These are phyloP conservation scores for Microtus ochrogaster DNA, from an alignment of 2,113 vertebrate species.

Conservation along the genomic window DNA sequence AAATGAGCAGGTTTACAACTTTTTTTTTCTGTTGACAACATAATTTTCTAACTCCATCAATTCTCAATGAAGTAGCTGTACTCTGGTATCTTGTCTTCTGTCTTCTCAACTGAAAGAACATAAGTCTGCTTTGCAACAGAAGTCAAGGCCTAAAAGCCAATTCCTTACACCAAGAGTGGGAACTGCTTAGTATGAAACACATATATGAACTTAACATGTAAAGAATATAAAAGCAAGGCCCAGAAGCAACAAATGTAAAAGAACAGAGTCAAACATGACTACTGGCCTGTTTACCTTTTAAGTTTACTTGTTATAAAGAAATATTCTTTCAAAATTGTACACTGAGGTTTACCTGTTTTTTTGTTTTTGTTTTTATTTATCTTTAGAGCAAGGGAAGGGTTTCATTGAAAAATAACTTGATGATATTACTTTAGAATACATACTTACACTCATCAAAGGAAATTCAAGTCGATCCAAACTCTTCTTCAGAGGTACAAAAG, in stretches of 20 bases:
- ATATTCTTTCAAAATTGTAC: constrained; percentile 67
- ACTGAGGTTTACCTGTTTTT: constrained; percentile 57
- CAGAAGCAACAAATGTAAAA: constrained; percentile 45
- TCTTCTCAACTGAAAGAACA: background rate
- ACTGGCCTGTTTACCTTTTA: background rate
- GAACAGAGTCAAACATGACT: constrained; percentile 38
- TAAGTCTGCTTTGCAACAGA: background rate
- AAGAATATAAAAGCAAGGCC: constrained; percentile 67
- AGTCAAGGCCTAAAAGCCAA: background rate
- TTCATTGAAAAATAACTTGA: constrained; percentile 67
- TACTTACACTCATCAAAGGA: constrained; percentile 61
- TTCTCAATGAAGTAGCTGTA: constrained; percentile 28
- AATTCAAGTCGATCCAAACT: constrained; percentile 68
- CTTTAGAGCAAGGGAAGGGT: background rate
- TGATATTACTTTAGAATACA: constrained; percentile 1
- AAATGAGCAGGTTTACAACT: constrained; percentile 8
- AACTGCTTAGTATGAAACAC: constrained; percentile 26
- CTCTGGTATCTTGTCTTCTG: background rate
- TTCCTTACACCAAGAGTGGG: background rate
- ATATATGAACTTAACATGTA: constrained; percentile 35
- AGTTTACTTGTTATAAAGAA: constrained; percentile 50
- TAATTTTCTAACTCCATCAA: constrained; percentile 28
- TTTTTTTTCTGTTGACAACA: constrained; percentile 64
- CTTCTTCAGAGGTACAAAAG: constrained; percentile 64
- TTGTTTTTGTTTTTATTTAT: background rate